These are phyloP conservation scores for Sciurus niger DNA, from an alignment of 2,113 vertebrate genomes.

Conservation along the genomic window DNA sequence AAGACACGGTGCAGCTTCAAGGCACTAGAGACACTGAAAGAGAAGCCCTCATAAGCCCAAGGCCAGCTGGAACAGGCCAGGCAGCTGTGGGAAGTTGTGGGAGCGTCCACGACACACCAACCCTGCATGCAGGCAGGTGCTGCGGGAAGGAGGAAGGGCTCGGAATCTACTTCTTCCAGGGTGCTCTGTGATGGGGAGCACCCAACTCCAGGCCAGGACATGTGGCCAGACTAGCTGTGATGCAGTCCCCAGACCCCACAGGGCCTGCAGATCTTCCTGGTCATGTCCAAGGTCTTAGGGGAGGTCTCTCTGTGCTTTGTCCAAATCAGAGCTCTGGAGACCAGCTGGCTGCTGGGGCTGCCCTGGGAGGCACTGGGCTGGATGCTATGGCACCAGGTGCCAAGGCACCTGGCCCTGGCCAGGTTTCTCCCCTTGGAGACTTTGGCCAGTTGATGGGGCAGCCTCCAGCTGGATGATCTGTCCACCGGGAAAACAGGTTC, in stretches of 20 bases:
- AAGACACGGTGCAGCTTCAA: accelerated
- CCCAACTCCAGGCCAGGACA: accelerated
- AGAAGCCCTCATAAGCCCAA: accelerated
- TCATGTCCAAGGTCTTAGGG: accelerated
- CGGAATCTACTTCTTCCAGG: no score
- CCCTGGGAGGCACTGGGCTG: neutral
- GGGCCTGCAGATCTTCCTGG: neutral
- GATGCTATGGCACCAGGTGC: accelerated
- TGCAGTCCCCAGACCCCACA: accelerated
- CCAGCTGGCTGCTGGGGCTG: no score
- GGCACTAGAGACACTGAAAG: neutral
- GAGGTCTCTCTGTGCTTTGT: no score
- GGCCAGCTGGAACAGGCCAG: accelerated
- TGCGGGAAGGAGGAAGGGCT: accelerated
- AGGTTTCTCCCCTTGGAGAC: neutral
- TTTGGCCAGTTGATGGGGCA: no score
- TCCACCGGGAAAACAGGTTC: neutral
- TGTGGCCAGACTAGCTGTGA: accelerated
- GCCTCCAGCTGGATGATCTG: neutral
- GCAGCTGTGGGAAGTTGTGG: no score
- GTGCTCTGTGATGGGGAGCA: accelerated
- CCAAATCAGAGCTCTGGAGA: neutral
- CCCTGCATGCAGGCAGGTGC: accelerated
- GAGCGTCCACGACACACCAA: no score
- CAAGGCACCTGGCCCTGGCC: accelerated